Conservation (phyloP, 2,888 invertebrate genomes). For the Ephialtes manifestator region DNA sequence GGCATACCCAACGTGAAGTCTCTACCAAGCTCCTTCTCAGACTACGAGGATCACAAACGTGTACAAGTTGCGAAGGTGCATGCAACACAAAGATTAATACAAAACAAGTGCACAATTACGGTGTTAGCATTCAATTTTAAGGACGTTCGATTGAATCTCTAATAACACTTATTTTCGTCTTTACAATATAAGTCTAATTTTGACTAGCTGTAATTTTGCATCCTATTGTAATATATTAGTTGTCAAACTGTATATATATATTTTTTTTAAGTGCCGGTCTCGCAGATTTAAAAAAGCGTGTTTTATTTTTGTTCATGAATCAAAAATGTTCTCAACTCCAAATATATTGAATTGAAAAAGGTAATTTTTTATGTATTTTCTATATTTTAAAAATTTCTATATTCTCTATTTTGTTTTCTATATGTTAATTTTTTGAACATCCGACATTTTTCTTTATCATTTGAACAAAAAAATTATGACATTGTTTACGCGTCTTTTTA, state of each 20-base stretch:
- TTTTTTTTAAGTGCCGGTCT: too few relatives aligned
- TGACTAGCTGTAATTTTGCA: neutral
- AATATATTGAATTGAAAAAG: too few relatives aligned
- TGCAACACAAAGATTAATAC: slow-evolving; percentile 69
- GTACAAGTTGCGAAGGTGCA: slow-evolving; percentile 57
- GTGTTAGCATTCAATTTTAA: slow-evolving; percentile 23
- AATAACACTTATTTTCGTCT: neutral
- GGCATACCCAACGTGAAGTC: slow-evolving; percentile 72
- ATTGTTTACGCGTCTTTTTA: too few relatives aligned
- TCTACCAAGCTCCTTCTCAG: slow-evolving; percentile 70
- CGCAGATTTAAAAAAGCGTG: too few relatives aligned
- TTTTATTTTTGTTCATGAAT: too few relatives aligned
- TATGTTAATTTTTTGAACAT: too few relatives aligned
- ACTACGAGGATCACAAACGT: slow-evolving; percentile 71
- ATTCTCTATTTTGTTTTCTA: too few relatives aligned
- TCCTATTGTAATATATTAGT: neutral
- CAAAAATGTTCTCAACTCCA: too few relatives aligned
- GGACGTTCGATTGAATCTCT: neutral
- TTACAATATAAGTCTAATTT: neutral
- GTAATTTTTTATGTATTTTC: too few relatives aligned
- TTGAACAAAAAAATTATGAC: too few relatives aligned
- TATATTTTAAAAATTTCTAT: too few relatives aligned
- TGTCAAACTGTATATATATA: neutral
- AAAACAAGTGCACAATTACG: slow-evolving; percentile 53
- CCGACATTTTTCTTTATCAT: too few relatives aligned